Evolutionary conservation across 2,888 invertebrate species (phyloP).

Genomic region (Dynastes maya): DNA sequence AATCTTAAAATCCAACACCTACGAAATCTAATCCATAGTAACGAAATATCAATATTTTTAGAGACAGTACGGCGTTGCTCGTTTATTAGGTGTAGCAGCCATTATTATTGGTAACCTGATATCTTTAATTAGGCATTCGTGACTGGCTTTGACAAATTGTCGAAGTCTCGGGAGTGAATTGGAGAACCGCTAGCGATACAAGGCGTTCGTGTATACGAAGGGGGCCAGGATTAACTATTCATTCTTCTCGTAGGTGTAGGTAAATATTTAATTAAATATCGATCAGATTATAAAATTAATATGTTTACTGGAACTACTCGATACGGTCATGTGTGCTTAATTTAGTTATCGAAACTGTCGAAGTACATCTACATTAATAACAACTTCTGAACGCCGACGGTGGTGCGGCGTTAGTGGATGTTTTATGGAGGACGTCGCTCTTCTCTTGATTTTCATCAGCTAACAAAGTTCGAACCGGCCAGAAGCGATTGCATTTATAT

Average conservation of each 20-base stretch:
- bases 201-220: neutral
- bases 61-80: slow-evolving; percentile 26
- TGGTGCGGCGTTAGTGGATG: neutral
- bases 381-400: slow-evolving; percentile 11
- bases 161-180: slow-evolving; percentile 54
- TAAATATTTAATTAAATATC: slow-evolving; percentile 52
- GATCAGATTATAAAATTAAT: slow-evolving; percentile 52
- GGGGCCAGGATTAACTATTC: slow-evolving; percentile 46
- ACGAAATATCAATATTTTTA: slow-evolving; percentile 6
- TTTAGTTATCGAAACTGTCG: slow-evolving; percentile 46
- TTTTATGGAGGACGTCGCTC: slow-evolving; percentile 2
- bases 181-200: neutral
- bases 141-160: slow-evolving; percentile 59
- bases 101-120: slow-evolving; percentile 58
- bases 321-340: slow-evolving; percentile 46
- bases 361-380: slow-evolving; percentile 38
- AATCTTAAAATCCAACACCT: slow-evolving; percentile 4
- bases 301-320: slow-evolving; percentile 47
- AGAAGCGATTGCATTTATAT: neutral
- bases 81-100: slow-evolving; percentile 46
- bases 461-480: neutral
- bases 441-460: slow-evolving; percentile 13
- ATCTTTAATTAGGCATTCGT: slow-evolving; percentile 58
- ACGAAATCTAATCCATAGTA: slow-evolving; percentile 4
- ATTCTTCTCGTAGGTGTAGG: slow-evolving; percentile 47